phyloP scores from a whole-genome alignment of 2,113 vertebrate genomes.

The Rutilus rutilus region DNA sequence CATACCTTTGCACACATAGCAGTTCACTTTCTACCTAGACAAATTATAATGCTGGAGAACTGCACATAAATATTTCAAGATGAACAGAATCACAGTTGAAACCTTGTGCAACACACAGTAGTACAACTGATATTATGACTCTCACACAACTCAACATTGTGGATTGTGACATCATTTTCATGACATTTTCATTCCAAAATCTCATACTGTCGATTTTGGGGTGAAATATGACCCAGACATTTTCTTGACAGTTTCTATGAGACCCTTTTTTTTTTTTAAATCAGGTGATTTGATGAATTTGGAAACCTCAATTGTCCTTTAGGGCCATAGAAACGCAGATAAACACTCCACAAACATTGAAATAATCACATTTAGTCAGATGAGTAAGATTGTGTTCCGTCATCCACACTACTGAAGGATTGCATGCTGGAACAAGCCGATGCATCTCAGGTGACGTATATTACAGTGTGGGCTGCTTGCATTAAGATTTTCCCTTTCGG shows the following conservation, averaged over 20 bases:
- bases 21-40: neutral
- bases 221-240: neutral
- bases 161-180: neutral
- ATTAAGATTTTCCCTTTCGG: conserved; percentile 57
- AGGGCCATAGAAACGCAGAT: neutral
- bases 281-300: too few relatives aligned
- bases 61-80: neutral
- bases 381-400: neutral
- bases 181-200: neutral
- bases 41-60: neutral
- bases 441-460: neutral
- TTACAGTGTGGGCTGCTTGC: conserved; percentile 17
- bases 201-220: neutral
- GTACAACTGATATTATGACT: neutral
- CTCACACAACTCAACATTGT: neutral
- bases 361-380: neutral
- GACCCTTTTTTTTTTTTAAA: too few relatives aligned
- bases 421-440: conserved; percentile 42
- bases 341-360: neutral
- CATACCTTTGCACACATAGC: neutral
- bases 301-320: neutral
- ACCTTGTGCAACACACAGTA: neutral
- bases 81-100: neutral
- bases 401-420: conserved; percentile 8
- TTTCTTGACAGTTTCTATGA: too few relatives aligned